Base-by-base conservation (phyloP, 2,888 invertebrate species). In the Flexamia atlantica region DNA sequence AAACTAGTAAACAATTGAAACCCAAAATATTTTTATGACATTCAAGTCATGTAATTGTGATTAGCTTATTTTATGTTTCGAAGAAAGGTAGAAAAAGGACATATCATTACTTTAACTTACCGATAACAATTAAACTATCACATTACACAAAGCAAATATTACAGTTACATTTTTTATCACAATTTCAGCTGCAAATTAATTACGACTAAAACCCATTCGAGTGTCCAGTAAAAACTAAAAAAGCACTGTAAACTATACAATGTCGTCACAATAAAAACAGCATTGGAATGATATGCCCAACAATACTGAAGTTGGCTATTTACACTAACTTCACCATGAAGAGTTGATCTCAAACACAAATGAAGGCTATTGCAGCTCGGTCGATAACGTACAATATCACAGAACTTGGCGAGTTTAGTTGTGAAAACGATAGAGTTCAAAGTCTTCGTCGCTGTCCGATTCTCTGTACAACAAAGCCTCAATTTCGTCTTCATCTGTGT, bases 401-500 rank as follows among this genome's bases (percentile, higher is more conserved):
- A 68, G 64, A 17, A 42, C 28, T 81, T 64, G 25, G 60, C 81
- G 57, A 42, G 40, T 40, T 40, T 81, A 68, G 25, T 20, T 42
- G 20, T 81, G 28, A 42, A 81, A 64, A 57, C 64, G 64, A 46
- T 81, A 81, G 10, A 81, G 68, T 81, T 81, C 64, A 28, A 81
- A 46, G 23, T 81, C 81, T 28, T 82, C 72, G 30, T 82, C 82
- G 23, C 64, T 40, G 72, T 72, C 72, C 20, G 72, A 72, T 40
- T 72, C 40, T 68, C 64, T 42, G 1, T 32, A 70, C 36, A 82
- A 50, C 72, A 82, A 32, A 25, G 72, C 70, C 40, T 70, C 82
- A 40, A 53, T 36, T 30, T 81, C 81, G 23, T 68, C 81, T 32
- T 82, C 82, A 82, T 50, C 50, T 82, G 82, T 82, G 82, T 82